Evolutionary conservation across 2,797 vertebrate genomes (phyloP).

Genomic region (Hafferia zeledoni): DNA sequence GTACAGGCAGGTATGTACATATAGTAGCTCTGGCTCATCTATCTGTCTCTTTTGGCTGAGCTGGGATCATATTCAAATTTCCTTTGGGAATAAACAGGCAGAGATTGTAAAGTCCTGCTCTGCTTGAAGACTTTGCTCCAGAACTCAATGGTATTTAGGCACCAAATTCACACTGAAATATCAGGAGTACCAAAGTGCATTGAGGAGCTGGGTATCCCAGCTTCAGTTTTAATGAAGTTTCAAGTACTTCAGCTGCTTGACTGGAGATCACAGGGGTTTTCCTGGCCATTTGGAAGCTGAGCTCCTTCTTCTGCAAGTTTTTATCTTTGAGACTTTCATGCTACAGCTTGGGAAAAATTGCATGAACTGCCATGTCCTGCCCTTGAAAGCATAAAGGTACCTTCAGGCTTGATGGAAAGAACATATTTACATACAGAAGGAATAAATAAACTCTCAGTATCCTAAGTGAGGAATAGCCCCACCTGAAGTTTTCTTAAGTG

Average conservation of each 20-base stretch:
- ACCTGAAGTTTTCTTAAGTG: neutral
- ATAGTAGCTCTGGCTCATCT: constrained; percentile 19
- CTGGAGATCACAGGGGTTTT: neutral
- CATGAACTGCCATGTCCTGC: neutral
- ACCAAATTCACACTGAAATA: neutral
- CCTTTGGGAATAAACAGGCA: neutral
- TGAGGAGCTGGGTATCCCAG: neutral
- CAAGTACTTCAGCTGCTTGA: neutral
- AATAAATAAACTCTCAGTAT: constrained; percentile 30
- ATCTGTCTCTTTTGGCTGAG: neutral
- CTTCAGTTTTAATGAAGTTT: neutral
- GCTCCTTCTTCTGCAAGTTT: neutral
- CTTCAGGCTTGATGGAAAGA: constrained; percentile 17
- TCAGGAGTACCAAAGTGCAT: neutral
- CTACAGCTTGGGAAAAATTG: constrained; percentile 4
- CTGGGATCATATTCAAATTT: constrained; percentile 21
- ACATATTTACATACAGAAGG: constrained; percentile 28
- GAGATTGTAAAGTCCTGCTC: neutral
- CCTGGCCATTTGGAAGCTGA: constrained; percentile 5
- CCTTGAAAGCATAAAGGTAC: neutral
- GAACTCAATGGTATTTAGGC: neutral
- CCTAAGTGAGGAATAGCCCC: neutral
- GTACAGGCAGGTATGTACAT: constrained; percentile 51
- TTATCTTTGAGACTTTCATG: neutral
- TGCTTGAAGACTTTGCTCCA: neutral